Conservation (phyloP, 2,797 vertebrate species). For the Varecia variegata region DNA sequence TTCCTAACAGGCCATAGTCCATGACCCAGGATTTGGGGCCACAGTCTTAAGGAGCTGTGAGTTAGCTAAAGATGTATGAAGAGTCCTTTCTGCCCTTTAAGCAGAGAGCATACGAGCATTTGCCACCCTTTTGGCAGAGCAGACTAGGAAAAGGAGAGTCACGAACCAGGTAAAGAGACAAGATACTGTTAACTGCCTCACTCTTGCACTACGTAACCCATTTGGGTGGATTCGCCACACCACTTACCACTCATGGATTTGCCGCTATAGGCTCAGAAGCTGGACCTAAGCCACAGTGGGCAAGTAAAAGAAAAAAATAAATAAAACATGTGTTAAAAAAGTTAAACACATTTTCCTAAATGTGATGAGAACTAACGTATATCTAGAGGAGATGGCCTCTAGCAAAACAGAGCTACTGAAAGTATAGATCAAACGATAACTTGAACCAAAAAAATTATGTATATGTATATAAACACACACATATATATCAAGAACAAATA, state of each 20-base stretch:
- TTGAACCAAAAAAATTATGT: not conserved
- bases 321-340: not conserved
- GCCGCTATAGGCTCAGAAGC: not conserved
- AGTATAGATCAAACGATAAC: not conserved
- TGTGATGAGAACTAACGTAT: not conserved
- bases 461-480: not conserved
- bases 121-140: not conserved
- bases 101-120: not conserved
- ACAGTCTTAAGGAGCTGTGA: not conserved
- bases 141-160: not conserved
- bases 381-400: not conserved
- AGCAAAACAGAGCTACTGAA: not conserved
- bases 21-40: accelerated
- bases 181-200: not conserved
- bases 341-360: not conserved
- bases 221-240: not conserved
- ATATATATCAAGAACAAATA: not conserved
- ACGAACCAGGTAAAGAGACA: not conserved
- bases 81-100: not conserved
- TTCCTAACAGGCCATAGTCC: too few species aligned
- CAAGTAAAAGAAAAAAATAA: not conserved
- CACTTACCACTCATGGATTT: not conserved
- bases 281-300: accelerated
- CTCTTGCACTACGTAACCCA: not conserved
- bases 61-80: not conserved